phyloP scores from a whole-genome alignment of 2,113 vertebrate genomes.

The Piaya cayana region DNA sequence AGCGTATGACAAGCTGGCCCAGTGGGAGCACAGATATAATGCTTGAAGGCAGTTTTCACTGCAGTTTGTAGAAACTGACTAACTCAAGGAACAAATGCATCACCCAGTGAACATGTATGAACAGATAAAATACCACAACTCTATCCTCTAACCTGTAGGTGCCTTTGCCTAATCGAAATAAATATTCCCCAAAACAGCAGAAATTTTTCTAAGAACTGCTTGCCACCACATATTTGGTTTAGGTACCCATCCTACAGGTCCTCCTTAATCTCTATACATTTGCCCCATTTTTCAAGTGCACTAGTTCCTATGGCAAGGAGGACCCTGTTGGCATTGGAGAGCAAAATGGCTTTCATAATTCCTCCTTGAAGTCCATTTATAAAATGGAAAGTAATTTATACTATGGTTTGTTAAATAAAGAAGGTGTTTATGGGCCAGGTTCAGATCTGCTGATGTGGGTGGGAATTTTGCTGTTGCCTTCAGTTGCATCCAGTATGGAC shows the following conservation, averaged over 20 bases:
- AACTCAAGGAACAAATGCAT: background rate
- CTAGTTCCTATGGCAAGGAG: background rate
- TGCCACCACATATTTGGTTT: background rate
- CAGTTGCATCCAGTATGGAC: slow-evolving; percentile 37
- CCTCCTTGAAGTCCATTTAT: background rate
- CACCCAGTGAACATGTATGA: background rate
- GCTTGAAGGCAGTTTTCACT: background rate
- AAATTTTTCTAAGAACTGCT: background rate
- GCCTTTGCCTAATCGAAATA: background rate
- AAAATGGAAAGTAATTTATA: background rate
- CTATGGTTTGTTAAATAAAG: slow-evolving; percentile 34
- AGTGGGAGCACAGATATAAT: background rate
- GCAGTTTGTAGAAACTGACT: background rate
- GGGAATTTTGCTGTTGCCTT: slow-evolving; percentile 45
- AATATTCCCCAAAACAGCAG: background rate
- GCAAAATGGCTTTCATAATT: background rate
- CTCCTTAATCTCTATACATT: background rate
- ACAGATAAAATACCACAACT: background rate
- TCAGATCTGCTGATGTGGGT: slow-evolving; percentile 13
- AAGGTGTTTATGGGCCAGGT: slow-evolving; percentile 13
- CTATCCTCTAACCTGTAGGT: background rate
- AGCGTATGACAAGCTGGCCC: background rate
- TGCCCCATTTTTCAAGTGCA: background rate
- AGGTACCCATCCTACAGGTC: background rate
- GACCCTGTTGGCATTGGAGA: background rate